phyloP scores from a whole-genome alignment of 2,113 vertebrate genomes.

The Notothenia coriiceps region DNA sequence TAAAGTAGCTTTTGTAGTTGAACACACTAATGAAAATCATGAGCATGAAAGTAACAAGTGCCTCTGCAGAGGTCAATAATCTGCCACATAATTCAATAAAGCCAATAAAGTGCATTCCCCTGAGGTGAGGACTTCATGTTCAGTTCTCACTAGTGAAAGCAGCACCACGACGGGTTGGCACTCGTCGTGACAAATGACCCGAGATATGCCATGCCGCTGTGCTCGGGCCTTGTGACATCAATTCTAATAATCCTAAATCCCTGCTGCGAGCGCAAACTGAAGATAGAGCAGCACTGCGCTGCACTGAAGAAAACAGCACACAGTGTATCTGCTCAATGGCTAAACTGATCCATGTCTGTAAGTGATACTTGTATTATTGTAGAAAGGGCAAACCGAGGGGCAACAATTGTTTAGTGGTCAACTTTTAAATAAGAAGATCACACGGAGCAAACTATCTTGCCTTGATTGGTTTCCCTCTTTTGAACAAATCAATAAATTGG shows the following conservation, averaged over 20 bases:
- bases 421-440: too few species aligned
- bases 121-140: conserved; percentile 56
- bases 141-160: conserved; percentile 55
- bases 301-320: conserved; percentile 1
- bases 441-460: too few species aligned
- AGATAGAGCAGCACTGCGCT: conserved; percentile 23
- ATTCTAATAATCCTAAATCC: conserved; percentile 67
- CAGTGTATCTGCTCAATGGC: conserved; percentile 1
- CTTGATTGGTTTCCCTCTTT: too few species aligned
- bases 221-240: conserved; percentile 61
- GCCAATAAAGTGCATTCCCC: conserved; percentile 48
- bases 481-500: too few species aligned
- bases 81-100: conserved; percentile 58
- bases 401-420: neutral
- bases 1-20: neutral
- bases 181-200: conserved; percentile 65
- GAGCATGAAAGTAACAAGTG: conserved; percentile 32
- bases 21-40: conserved; percentile 39
- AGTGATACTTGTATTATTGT: neutral
- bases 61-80: conserved; percentile 49
- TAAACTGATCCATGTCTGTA: conserved; percentile 1
- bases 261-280: conserved; percentile 57
- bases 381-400: neutral
- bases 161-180: conserved; percentile 28
- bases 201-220: conserved; percentile 36